Percentiles rank a stretch among this genome's conserved stretches.
phyloP scores from a whole-genome alignment of 2,888 invertebrate species.

The Mystacides longicornis region DNA sequence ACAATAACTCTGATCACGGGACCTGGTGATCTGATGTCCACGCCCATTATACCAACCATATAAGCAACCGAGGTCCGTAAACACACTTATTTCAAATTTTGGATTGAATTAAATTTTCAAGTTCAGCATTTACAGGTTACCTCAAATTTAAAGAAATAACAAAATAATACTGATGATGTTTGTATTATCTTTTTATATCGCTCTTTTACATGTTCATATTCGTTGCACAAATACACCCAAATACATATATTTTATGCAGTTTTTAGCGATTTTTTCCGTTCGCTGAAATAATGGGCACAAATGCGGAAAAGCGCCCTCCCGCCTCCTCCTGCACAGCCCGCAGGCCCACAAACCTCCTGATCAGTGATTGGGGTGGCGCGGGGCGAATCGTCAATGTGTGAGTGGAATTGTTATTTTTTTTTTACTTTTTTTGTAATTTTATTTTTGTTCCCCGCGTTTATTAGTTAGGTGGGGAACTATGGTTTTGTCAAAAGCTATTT shows the following conservation, averaged over 20 bases:
- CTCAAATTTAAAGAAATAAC: too few species aligned
- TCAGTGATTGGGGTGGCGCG: constrained; percentile 6
- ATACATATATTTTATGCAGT: constrained; percentile 23
- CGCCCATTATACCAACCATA: too few species aligned
- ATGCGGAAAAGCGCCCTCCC: constrained; percentile 25
- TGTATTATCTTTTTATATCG: too few species aligned
- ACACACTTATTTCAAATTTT: too few species aligned
- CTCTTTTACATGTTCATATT: too few species aligned
- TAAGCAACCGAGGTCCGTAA: too few species aligned
- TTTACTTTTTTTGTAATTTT: background rate
- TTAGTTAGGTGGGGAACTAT: background rate
- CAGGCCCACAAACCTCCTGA: background rate
- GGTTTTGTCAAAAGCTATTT: background rate
- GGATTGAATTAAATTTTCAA: too few species aligned
- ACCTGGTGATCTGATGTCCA: too few species aligned
- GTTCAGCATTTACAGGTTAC: too few species aligned
- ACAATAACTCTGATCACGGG: too few species aligned
- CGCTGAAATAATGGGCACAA: constrained; percentile 27
- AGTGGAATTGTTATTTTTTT: constrained; percentile 7
- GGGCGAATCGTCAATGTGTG: background rate
- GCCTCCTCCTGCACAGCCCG: background rate
- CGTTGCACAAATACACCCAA: constrained; percentile 14
- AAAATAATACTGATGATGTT: too few species aligned
- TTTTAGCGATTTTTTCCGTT: constrained; percentile 24
- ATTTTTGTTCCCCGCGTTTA: background rate